Percentiles rank a stretch among this genome's conserved stretches.
Conservation (phyloP, 2,113 vertebrate species). For the Scophthalmus maximus region DNA sequence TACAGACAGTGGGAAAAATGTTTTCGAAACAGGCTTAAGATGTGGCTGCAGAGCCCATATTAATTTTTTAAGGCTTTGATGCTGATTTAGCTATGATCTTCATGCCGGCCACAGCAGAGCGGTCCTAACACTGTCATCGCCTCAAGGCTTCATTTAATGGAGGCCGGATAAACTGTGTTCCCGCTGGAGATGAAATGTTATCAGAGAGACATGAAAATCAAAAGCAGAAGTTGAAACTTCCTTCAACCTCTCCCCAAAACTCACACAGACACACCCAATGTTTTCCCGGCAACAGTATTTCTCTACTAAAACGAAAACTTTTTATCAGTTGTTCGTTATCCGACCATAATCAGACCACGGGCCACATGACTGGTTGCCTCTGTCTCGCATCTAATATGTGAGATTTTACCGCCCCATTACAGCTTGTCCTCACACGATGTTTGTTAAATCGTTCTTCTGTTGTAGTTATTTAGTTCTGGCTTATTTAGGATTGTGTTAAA, state of each 20-base stretch:
- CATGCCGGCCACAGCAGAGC: slow-evolving; percentile 22
- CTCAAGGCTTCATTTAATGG: slow-evolving; percentile 50
- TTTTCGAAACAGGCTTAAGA: slow-evolving; percentile 5
- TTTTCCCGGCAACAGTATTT: neutral
- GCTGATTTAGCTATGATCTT: slow-evolving; percentile 37
- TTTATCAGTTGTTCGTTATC: neutral
- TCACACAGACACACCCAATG: slow-evolving; percentile 3
- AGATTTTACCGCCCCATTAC: neutral
- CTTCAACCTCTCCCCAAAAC: neutral
- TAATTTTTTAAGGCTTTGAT: slow-evolving; percentile 5
- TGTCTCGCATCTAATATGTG: neutral
- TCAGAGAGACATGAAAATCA: slow-evolving; percentile 53
- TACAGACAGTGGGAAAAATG: neutral
- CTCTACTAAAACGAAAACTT: neutral
- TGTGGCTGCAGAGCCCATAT: slow-evolving; percentile 4
- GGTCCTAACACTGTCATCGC: neutral
- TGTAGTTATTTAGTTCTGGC: too few species aligned
- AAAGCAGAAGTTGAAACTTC: slow-evolving; percentile 54
- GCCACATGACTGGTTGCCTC: neutral
- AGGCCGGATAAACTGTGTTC: slow-evolving; percentile 59
- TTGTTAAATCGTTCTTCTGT: too few species aligned
- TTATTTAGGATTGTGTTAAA: neutral
- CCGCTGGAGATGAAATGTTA: slow-evolving; percentile 64
- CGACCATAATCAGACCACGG: neutral
- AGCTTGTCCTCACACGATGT: neutral